Evolutionary conservation across 2,888 invertebrate genomes (phyloP), one percentile per base, ranked within the genome.

Genomic region (Congeria kusceri): DNA sequence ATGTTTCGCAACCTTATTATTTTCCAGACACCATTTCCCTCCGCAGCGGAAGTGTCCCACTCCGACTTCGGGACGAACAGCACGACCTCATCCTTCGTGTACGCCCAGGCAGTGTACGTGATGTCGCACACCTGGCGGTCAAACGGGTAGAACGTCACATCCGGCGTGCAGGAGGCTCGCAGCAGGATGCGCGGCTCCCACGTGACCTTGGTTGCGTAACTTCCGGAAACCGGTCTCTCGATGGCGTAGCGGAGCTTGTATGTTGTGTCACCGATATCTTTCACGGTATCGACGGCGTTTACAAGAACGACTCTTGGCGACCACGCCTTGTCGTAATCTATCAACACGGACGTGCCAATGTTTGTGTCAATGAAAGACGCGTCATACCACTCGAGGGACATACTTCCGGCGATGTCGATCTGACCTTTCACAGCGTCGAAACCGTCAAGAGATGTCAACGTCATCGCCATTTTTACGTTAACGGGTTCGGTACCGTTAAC

Each of bases 81-180:
- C 15, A n/a, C 20, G 1, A 83, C 68, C 27, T 83, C 83, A 9
- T 69, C 74, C 0, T 72, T 62, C 0, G 67, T 65, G 63, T 75
- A 80, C 0, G 77, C 83, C 83, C 83, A 83, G 5, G 80, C 65
- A n/a, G 80, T 75, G 39, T 77, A 80, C 15, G 74, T 75, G 23
- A 83, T 77, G 44, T 66, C 64, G 23, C 79, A 80, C 0, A 47
- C 66, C 53, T 83, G 83, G 15, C 74, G 67, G 28, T 83, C 83
- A 77, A 83, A 83, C 46, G 83, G 83, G 39, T 83, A 83, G 47
- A 62, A 83, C 47, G 77, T 83, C n/a, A 80, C 80, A 57, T 83
- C 83, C 23, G 83, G 77, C 29, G 67, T 61, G 62, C 83, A 83
- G 1, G 80, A 74, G 11, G 77, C 77, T 3, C 77, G 70, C 4